Base-by-base conservation (phyloP, 2,888 invertebrate genomes). In the Xestia rhomboidea region DNA sequence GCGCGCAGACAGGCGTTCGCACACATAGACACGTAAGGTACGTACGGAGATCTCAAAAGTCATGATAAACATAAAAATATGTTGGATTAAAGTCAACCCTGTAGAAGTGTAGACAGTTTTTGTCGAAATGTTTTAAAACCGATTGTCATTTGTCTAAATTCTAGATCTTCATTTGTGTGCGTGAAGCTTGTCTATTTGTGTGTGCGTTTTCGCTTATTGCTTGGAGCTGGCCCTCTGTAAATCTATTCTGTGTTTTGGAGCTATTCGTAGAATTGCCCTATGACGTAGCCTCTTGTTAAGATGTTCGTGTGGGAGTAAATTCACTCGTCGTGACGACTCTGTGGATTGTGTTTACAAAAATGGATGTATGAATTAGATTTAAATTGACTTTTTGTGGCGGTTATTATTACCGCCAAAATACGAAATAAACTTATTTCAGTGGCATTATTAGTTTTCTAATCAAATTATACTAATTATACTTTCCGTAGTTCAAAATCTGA, bases 201-300 rank as follows among this genome's bases (percentile, higher is more conserved):
- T 8, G 21, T 21, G 8, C 30, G 4, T 13, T 24, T 63, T 27
- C 11, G 27, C 4, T 34, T 6, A 2, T 27, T 57, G 68, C 38
- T 18, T 15, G 8, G 6, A 34, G 10, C 4, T 18, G 0, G 27
- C 2, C 41, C 64, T 78, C 76, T 78, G 27, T 27, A 27, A 10
- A 2, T 27, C 1, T 41, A 27, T 57, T 41, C 4, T 49, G 5
- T 44, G 2, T 1, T 76, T 15, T 41, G 76, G 13, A 34, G 24
- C 24, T 76, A 81, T 88, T 76, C 54, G 49, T 76, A 77, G 75
- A 74, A 74, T 72, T 73, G 49, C 66, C 54, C n/a, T 76, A 73
- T 74, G 62, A 71, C 85, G 83, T 71, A 51, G 70, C 46, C 51
- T 24, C 51, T 76, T 75, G 71, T 79, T 78, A 69, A 34, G 68